Base-by-base conservation (phyloP, 2,888 invertebrate genomes). In the Biston betularia region DNA sequence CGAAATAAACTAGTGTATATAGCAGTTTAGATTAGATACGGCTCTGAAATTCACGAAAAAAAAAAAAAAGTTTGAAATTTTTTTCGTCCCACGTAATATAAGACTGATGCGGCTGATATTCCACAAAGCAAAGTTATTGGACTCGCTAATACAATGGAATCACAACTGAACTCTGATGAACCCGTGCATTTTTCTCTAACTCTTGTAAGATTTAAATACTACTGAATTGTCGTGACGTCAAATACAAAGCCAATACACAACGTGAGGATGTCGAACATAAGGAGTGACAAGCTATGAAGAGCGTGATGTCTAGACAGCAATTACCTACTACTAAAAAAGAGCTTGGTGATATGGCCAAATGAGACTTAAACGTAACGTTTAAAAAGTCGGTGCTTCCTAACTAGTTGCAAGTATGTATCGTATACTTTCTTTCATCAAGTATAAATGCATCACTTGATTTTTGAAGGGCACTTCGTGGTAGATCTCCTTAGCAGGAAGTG, bases 131-230 rank as follows among this genome's bases (percentile, higher is more conserved):
- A 38, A 48, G 46, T 48, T 38, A 35, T 15, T 48, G 15, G 38
- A 38, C 34, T 45, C 34, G 40, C 34, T 42, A 12, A 53, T 35
- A 40, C 24, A 7, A 59, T 50, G 50, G 6, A 0, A 38, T 8
- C 45, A 34, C 8, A n/a, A 4, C 46, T 53, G 53, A 64, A 58
- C 46, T 64, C 42, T 11, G 40, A 48, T 58, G 46, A 64, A 52
- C 58, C 8, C 53, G 9, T 48, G 56, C 40, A 50, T 56, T 56
- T 10, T 49, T 50, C 49, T 1, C 50, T 35, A 11, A 42, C 40
- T 58, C 9, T 38, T 38, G 12, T 46, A 45, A 33, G 10, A 48
- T 45, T 24, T 46, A 11, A 52, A 53, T 57, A 9, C 45, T 24
- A 33, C 46, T 46, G 12, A 38, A 38, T 49, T 61, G 11, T 33